phyloP scores from a whole-genome alignment of 2,797 vertebrate species.

The Chrosomus eos region DNA sequence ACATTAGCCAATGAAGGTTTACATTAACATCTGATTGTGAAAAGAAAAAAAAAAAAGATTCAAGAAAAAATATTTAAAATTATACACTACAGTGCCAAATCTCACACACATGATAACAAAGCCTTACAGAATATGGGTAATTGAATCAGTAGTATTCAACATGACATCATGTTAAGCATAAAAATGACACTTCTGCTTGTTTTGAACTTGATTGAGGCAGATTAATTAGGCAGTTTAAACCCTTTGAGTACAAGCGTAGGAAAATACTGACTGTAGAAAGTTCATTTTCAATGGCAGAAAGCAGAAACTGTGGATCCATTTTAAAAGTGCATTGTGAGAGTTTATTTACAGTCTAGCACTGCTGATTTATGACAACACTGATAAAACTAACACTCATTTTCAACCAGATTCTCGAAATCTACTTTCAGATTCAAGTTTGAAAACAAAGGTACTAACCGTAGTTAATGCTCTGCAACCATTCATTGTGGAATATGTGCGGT shows the following conservation, averaged over 20 bases:
- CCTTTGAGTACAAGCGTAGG: neutral
- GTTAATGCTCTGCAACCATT: neutral
- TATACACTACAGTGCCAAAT: neutral
- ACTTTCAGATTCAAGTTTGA: neutral
- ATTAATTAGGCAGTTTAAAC: neutral
- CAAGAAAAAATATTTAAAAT: neutral
- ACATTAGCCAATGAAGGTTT: neutral
- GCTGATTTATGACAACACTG: neutral
- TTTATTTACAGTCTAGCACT: neutral
- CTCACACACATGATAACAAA: neutral
- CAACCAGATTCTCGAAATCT: neutral
- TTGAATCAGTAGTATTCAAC: slow-evolving; percentile 10
- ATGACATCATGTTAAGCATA: neutral
- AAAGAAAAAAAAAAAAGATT: neutral
- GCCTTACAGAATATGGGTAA: neutral
- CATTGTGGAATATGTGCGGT: neutral
- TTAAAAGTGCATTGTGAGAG: neutral
- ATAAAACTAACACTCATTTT: neutral
- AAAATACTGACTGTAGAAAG: neutral
- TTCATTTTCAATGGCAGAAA: neutral
- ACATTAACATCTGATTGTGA: neutral
- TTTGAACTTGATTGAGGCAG: neutral
- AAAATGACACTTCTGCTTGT: neutral
- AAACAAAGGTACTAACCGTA: neutral
- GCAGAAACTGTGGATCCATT: neutral